Conservation (phyloP, 2,888 invertebrate species). For the Caenorhabditis zanzibari region DNA sequence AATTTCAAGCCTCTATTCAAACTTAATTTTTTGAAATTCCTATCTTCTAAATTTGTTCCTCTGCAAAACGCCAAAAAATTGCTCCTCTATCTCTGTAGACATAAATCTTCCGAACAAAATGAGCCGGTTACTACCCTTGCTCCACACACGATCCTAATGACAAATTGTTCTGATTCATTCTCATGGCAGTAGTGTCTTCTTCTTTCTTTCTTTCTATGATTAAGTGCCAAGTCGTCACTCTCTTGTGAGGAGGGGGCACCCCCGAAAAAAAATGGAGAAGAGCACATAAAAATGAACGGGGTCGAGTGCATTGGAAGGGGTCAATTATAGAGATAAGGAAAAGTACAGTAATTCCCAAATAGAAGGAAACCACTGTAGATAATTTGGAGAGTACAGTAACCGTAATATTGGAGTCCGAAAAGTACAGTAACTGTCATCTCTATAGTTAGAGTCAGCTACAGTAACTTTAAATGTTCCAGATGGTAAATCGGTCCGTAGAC, state of each 20-base stretch:
- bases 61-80: too few relatives aligned
- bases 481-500: constrained; percentile 83
- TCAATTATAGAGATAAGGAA: neutral
- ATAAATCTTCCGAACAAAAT: constrained; percentile 3
- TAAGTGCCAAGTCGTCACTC: constrained; percentile 43
- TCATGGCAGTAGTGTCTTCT: neutral
- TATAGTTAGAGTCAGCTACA: too few relatives aligned
- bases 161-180: constrained; percentile 21
- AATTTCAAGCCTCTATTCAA: too few relatives aligned
- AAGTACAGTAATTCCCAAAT: too few relatives aligned
- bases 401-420: too few relatives aligned
- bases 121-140: neutral
- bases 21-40: too few relatives aligned
- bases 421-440: neutral
- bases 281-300: constrained; percentile 46
- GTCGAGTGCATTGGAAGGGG: neutral
- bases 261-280: constrained; percentile 1
- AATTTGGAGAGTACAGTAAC: too few relatives aligned
- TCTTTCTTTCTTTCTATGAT: constrained; percentile 35
- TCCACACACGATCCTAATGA: constrained; percentile 5
- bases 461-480: too few relatives aligned
- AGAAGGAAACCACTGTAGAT: too few relatives aligned
- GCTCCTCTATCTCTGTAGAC: neutral
- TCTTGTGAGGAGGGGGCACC: neutral
- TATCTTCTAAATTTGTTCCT: too few relatives aligned